Evolutionary conservation across 2,113 vertebrate genomes (phyloP).

Genomic region (Phalacrocorax pelagicus): DNA sequence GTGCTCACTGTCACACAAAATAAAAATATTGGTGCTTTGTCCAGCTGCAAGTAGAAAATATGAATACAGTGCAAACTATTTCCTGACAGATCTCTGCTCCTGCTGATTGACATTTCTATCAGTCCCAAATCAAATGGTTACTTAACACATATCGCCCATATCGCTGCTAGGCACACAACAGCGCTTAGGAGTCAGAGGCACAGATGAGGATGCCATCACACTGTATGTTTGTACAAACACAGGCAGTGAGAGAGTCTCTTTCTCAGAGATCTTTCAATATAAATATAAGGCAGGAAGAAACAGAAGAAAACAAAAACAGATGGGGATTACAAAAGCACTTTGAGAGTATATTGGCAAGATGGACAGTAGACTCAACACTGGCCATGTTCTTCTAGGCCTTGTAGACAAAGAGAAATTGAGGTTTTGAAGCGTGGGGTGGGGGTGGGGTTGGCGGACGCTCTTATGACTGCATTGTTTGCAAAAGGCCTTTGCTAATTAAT

Average conservation of each 20-base stretch:
- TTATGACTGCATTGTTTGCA: background rate
- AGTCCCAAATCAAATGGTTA: background rate
- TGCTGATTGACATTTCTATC: background rate
- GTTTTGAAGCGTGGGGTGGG: background rate
- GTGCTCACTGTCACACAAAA: background rate
- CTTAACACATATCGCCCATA: background rate
- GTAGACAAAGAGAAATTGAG: background rate
- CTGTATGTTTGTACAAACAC: background rate
- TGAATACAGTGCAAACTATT: background rate
- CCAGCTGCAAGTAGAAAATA: background rate
- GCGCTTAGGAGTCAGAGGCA: background rate
- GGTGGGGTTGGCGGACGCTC: background rate
- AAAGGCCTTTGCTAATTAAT: background rate
- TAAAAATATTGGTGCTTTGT: background rate
- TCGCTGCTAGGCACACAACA: background rate
- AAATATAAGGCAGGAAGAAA: background rate
- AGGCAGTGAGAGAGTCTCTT: background rate
- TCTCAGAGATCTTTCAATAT: background rate
- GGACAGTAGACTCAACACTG: background rate
- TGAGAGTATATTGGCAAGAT: background rate
- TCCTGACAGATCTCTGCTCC: background rate
- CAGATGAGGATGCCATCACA: background rate
- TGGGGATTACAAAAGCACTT: background rate
- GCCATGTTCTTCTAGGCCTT: background rate
- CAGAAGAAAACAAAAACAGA: background rate